A percentile compares a stretch with the other conserved stretches of the same genome.
phyloP scores from a whole-genome alignment of 1,140 invertebrate genomes.

The Meloidogyne floridensis region DNA sequence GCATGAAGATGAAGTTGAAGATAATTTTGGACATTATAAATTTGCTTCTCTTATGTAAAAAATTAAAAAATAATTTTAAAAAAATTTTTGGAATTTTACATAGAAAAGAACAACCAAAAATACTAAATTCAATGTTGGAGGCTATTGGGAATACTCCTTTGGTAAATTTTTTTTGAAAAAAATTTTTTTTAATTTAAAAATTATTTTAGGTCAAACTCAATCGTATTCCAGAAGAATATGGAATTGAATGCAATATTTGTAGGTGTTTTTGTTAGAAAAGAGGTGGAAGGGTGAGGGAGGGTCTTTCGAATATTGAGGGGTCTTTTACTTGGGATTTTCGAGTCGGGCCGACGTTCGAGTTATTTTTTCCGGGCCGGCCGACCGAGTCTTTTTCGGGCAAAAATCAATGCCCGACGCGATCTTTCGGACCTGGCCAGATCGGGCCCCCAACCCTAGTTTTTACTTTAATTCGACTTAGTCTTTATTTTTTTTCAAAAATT shows the following conservation, averaged over 20 bases:
- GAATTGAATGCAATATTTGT: constrained; percentile 91
- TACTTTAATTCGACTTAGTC: no score
- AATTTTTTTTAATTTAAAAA: not conserved
- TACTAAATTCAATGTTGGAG: constrained; percentile 79
- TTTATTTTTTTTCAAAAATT: constrained; percentile 27
- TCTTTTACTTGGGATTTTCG: no score
- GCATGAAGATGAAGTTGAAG: constrained; percentile 46
- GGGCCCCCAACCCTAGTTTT: no score
- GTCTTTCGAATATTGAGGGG: no score
- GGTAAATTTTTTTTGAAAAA: constrained; percentile 67
- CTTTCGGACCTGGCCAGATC: no score
- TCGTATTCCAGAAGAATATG: constrained; percentile 79
- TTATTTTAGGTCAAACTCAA: constrained; percentile 72
- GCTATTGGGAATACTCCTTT: constrained; percentile 90
- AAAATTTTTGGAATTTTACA: constrained; percentile 4
- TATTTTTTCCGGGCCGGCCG: no score
- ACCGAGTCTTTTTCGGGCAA: no score
- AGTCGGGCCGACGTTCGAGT: no score
- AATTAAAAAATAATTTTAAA: not conserved
- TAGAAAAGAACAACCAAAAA: constrained; percentile 64
- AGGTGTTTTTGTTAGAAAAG: constrained; percentile 66
- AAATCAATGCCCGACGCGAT: no score
- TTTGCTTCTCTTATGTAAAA: constrained; percentile 42
- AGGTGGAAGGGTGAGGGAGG: not conserved
- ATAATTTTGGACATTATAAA: constrained; percentile 43